Percentiles rank a stretch among this genome's conserved stretches.
Conservation (phyloP, 2,113 vertebrate genomes). For the Antigone vipio region DNA sequence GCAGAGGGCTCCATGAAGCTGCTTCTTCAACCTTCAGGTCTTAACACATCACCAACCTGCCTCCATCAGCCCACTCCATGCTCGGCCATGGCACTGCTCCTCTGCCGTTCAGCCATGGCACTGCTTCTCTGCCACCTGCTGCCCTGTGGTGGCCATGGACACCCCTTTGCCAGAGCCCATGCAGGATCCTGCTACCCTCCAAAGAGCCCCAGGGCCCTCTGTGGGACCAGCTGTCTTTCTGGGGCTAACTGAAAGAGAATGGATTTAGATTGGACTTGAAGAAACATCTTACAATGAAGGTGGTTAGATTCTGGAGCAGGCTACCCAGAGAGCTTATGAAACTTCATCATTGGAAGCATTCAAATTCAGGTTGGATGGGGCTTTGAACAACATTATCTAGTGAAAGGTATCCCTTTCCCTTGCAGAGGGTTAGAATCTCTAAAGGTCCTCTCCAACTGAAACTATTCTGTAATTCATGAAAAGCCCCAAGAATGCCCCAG, state of each 20-base stretch:
- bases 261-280: not conserved
- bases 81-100: too few relatives aligned
- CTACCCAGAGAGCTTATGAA: not conserved
- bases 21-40: too few relatives aligned
- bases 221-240: too few relatives aligned
- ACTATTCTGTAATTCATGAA: not conserved
- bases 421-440: not conserved
- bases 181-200: not conserved
- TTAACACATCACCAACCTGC: too few relatives aligned
- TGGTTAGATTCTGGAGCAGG: not conserved
- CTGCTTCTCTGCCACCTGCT: too few relatives aligned
- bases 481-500: too few relatives aligned
- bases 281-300: not conserved
- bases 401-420: not conserved
- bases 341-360: rapidly evolving
- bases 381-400: not conserved
- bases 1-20: too few relatives aligned
- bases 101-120: too few relatives aligned
- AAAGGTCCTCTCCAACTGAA: not conserved
- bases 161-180: not conserved
- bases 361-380: not conserved
- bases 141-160: too few relatives aligned
- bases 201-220: not conserved
- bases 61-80: too few relatives aligned
- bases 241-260: not conserved